phyloP scores from a whole-genome alignment of 2,888 invertebrate species.

The Cataglyphis altisquamis region DNA sequence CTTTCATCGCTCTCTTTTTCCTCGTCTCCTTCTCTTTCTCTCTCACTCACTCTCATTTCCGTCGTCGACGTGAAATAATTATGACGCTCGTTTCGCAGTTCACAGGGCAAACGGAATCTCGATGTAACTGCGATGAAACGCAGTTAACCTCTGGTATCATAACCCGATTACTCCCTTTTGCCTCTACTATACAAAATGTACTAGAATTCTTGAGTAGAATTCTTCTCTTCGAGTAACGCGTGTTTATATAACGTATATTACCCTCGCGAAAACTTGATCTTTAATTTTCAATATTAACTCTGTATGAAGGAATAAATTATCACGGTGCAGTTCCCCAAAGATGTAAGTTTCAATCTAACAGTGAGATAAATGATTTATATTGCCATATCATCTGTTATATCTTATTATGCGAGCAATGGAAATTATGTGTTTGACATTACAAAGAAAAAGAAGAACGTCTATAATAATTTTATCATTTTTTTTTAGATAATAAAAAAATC shows the following conservation, averaged over 20 bases:
- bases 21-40: background rate
- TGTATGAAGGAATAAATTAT: background rate
- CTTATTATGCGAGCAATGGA: background rate
- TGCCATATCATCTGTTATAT: background rate
- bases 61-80: conserved; percentile 50
- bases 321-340: background rate
- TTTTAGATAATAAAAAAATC: background rate
- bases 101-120: conserved; percentile 43
- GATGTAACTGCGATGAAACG: conserved; percentile 50
- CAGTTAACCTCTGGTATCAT: conserved; percentile 42
- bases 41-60: background rate
- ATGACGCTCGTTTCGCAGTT: conserved; percentile 49
- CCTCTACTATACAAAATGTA: background rate
- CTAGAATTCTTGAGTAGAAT: background rate
- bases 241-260: background rate
- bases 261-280: conserved; percentile 14
- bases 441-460: background rate
- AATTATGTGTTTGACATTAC: background rate
- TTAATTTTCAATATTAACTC: conserved; percentile 26
- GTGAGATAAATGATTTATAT: conserved; percentile 19
- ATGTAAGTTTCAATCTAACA: background rate
- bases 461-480: background rate
- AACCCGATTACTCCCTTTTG: conserved; percentile 41
- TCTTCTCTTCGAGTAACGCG: conserved; percentile 5
- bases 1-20: conserved; percentile 30